Evolutionary conservation across 2,888 invertebrate species (phyloP).

Genomic region (Parasteatoda lunata): DNA sequence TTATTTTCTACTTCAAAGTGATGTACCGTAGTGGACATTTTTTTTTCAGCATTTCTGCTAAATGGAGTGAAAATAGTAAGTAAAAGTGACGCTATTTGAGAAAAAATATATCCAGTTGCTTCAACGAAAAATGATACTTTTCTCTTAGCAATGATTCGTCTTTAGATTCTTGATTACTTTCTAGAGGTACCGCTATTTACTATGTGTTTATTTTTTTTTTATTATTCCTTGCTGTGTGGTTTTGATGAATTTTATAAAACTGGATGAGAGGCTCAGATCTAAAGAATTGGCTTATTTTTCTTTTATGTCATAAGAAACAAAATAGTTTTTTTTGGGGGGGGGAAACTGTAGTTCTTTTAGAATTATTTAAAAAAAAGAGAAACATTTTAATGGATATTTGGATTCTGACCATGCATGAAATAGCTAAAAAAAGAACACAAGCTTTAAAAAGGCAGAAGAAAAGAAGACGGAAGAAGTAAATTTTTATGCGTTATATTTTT

Average conservation of each 20-base stretch:
- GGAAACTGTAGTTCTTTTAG: background rate
- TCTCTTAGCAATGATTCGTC: conserved; percentile 18
- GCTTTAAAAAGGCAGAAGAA: too few relatives aligned
- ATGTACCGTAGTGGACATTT: conserved; percentile 35
- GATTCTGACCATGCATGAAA: too few relatives aligned
- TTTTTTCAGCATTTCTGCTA: conserved; percentile 43
- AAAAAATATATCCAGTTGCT: conserved; percentile 25
- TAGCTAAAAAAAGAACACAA: too few relatives aligned
- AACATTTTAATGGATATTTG: too few relatives aligned
- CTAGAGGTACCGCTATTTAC: conserved; percentile 31
- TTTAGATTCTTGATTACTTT: conserved; percentile 37
- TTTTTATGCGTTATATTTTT: too few relatives aligned
- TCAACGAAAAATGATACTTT: conserved; percentile 37
- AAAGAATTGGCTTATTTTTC: background rate
- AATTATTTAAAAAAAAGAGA: too few relatives aligned
- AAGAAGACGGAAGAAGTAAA: too few relatives aligned
- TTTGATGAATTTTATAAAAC: conserved; percentile 30
- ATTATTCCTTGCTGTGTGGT: conserved; percentile 12
- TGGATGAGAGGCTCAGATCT: background rate
- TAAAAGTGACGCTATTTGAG: conserved; percentile 45
- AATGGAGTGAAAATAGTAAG: conserved; percentile 57
- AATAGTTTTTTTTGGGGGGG: too few relatives aligned
- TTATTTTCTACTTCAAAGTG: conserved; percentile 56
- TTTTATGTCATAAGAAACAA: background rate
- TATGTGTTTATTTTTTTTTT: conserved; percentile 4